Evolutionary conservation across 2,113 vertebrate genomes (phyloP).

Genomic region (Puffinus mauretanicus): DNA sequence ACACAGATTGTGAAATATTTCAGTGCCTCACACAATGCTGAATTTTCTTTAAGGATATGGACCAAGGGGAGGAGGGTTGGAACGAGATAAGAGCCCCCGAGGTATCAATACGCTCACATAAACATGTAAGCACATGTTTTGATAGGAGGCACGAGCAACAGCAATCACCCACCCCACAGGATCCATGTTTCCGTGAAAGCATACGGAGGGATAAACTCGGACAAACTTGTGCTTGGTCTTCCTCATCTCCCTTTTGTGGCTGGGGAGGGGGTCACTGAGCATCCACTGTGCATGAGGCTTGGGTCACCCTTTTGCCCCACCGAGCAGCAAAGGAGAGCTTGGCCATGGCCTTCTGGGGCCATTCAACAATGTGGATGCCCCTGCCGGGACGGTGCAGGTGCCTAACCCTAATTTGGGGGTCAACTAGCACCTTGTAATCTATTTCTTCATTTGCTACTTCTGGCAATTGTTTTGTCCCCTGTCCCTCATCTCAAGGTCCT

Average conservation of each 20-base stretch:
- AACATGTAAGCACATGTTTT: neutral
- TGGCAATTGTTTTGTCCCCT: neutral
- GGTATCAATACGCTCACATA: neutral
- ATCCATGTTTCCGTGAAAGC: neutral
- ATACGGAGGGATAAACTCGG: neutral
- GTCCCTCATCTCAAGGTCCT: neutral
- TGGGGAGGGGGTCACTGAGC: neutral
- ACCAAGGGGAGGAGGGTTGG: neutral
- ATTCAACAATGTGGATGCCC: accelerated
- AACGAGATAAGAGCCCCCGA: neutral
- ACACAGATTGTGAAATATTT: neutral
- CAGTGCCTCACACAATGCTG: neutral
- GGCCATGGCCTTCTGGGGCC: neutral
- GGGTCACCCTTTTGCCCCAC: neutral
- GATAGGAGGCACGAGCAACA: neutral
- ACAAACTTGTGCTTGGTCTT: neutral
- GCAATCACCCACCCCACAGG: neutral
- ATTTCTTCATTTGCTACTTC: neutral
- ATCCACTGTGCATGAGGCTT: neutral
- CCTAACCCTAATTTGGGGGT: neutral
- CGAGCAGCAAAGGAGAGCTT: neutral
- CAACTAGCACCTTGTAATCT: neutral
- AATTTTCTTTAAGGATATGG: neutral
- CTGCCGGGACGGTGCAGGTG: neutral
- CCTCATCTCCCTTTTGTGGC: neutral